phyloP scores from a whole-genome alignment of 2,888 invertebrate species.

The Campoplex nolae region DNA sequence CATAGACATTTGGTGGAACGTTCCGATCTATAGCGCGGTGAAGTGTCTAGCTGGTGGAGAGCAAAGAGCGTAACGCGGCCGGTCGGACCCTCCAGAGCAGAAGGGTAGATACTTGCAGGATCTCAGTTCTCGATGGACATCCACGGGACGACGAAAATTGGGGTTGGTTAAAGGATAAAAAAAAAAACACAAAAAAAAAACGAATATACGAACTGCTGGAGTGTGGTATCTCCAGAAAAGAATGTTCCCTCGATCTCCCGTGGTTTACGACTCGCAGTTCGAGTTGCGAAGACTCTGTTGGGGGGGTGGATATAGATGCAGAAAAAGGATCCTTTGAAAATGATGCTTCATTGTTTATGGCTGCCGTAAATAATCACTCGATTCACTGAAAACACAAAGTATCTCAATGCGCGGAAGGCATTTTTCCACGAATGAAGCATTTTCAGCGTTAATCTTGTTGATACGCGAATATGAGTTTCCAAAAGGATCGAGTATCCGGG shows the following conservation, averaged over 20 bases:
- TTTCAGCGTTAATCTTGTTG: not conserved
- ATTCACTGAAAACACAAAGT: too few species aligned
- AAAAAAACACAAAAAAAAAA: not conserved
- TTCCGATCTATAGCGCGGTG: not conserved
- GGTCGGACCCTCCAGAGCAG: slow-evolving; percentile 26
- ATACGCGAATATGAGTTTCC: not conserved
- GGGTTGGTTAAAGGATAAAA: slow-evolving; percentile 40
- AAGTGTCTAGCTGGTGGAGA: slow-evolving; percentile 15
- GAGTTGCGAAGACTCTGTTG: not conserved
- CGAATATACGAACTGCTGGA: not conserved
- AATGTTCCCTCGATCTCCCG: slow-evolving; percentile 20
- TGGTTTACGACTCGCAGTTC: slow-evolving; percentile 1
- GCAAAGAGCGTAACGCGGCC: slow-evolving; percentile 38
- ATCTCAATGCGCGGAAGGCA: too few species aligned
- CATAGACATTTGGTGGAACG: not conserved
- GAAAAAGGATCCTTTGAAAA: not conserved
- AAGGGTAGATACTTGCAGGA: slow-evolving; percentile 37
- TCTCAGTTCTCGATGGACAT: slow-evolving; percentile 36
- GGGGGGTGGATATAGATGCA: not conserved
- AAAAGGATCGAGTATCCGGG: slow-evolving; percentile 2
- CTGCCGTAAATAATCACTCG: not conserved
- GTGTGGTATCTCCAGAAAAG: not conserved
- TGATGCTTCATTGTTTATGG: not conserved
- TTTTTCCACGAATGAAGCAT: not conserved
- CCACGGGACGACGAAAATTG: slow-evolving; percentile 30